Evolutionary conservation across 92 coral and sea anemone genomes (phyloP).

Genomic region (Porites divaricata): DNA sequence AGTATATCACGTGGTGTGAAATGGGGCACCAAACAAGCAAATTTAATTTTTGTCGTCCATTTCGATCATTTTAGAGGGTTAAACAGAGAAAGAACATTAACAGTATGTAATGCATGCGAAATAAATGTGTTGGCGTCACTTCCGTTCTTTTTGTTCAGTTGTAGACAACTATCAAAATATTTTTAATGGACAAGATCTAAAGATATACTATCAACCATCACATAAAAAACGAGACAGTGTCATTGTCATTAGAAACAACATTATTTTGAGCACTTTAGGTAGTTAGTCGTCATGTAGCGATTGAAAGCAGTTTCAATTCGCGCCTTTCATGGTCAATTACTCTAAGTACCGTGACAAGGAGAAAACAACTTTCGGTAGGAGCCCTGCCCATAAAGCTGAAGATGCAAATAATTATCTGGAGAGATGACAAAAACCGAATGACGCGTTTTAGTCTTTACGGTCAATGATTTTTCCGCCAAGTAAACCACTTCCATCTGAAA

Average conservation of each 20-base stretch:
- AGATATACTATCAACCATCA: no score
- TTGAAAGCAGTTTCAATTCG: neutral
- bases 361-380: neutral
- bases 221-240: no score
- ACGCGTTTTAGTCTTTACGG: neutral
- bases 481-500: neutral
- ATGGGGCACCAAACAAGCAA: no score
- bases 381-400: neutral
- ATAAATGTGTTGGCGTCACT: neutral
- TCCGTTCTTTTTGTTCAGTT: neutral
- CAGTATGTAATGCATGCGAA: neutral
- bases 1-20: no score
- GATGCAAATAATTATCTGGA: neutral
- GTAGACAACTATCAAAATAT: no score
- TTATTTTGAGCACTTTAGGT: neutral
- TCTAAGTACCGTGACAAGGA: neutral
- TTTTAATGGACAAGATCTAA: no score
- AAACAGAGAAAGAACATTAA: no score
- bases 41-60: no score
- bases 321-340: neutral
- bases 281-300: neutral
- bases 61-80: no score
- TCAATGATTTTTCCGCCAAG: slow-evolving; percentile 13
- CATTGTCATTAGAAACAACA: no score
- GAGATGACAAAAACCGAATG: neutral